Percentiles rank a stretch among this genome's conserved stretches.
These are phyloP conservation scores for Shargacucullia verbasci DNA, from an alignment of 2,888 invertebrate species.

Conservation along the genomic window DNA sequence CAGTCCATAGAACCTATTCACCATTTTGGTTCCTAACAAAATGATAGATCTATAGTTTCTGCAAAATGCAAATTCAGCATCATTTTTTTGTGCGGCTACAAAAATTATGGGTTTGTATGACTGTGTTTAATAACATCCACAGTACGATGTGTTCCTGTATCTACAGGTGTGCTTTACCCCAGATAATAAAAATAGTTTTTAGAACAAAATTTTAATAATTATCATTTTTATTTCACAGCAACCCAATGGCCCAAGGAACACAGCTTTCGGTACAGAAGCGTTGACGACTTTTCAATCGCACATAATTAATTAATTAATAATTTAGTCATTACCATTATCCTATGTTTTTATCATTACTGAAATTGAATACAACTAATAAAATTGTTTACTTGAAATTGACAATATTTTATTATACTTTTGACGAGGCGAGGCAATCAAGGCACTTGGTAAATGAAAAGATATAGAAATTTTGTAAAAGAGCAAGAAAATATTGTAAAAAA, in stretches of 20 bases:
- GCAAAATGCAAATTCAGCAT: no score
- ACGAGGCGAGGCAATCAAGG: neutral
- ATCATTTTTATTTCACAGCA: slow-evolving; percentile 69
- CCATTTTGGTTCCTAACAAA: no score
- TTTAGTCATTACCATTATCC: no score
- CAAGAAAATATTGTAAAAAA: neutral
- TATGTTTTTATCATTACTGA: slow-evolving; percentile 9
- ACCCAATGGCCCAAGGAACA: slow-evolving; percentile 88
- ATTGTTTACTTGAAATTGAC: neutral
- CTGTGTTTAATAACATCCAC: no score
- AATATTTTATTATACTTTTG: neutral
- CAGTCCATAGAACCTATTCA: no score
- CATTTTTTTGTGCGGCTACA: no score
- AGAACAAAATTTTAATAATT: neutral
- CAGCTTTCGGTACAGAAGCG: slow-evolving; percentile 83
- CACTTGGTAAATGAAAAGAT: neutral
- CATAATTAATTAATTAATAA: slow-evolving; percentile 69
- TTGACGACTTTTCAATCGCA: slow-evolving; percentile 76
- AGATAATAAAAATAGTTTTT: no score
- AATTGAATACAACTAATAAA: slow-evolving; percentile 3
- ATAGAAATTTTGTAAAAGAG: neutral
- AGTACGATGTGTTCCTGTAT: no score
- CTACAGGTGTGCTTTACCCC: no score
- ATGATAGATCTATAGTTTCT: no score
- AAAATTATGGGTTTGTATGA: no score